Conservation (phyloP, 2,888 invertebrate species). For the Nephrotoma appendiculata region DNA sequence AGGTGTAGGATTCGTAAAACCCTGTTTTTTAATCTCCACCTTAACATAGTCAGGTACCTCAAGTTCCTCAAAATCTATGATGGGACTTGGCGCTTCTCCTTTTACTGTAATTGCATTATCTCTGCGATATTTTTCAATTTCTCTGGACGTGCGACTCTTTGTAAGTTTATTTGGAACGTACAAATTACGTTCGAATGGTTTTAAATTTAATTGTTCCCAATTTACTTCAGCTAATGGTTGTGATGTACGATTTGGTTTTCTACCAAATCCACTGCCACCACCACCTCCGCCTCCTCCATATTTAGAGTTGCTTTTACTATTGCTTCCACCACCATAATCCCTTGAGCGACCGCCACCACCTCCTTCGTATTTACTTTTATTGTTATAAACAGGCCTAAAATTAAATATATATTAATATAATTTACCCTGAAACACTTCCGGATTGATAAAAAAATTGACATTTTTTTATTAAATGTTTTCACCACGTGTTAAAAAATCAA, state of each 20-base stretch:
- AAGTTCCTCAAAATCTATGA: slow-evolving; percentile 64
- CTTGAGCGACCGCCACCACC: slow-evolving; percentile 11
- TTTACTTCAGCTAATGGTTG: slow-evolving; percentile 28
- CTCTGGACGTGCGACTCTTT: slow-evolving; percentile 42
- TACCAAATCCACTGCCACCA: slow-evolving; percentile 23
- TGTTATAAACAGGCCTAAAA: slow-evolving; percentile 1
- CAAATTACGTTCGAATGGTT: slow-evolving; percentile 70
- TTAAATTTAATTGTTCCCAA: slow-evolving; percentile 38
- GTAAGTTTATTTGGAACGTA: slow-evolving; percentile 58
- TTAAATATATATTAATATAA: background rate
- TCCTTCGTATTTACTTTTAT: slow-evolving; percentile 11
- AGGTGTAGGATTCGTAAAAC: slow-evolving; percentile 61
- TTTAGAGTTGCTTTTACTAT: slow-evolving; percentile 13
- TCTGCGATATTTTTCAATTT: slow-evolving; percentile 51
- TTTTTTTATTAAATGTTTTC: background rate
- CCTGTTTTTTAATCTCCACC: slow-evolving; percentile 45
- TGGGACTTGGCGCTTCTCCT: slow-evolving; percentile 60
- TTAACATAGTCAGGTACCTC: slow-evolving; percentile 63
- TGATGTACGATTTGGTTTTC: slow-evolving; percentile 45
- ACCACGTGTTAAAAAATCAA: slow-evolving; percentile 1
- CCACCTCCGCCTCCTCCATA: slow-evolving; percentile 4
- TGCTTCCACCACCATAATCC: slow-evolving; percentile 17
- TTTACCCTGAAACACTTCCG: background rate
- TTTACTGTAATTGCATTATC: slow-evolving; percentile 59
- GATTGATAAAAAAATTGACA: background rate